phyloP scores from a whole-genome alignment of 2,113 vertebrate species.

The Globicephala melas region DNA sequence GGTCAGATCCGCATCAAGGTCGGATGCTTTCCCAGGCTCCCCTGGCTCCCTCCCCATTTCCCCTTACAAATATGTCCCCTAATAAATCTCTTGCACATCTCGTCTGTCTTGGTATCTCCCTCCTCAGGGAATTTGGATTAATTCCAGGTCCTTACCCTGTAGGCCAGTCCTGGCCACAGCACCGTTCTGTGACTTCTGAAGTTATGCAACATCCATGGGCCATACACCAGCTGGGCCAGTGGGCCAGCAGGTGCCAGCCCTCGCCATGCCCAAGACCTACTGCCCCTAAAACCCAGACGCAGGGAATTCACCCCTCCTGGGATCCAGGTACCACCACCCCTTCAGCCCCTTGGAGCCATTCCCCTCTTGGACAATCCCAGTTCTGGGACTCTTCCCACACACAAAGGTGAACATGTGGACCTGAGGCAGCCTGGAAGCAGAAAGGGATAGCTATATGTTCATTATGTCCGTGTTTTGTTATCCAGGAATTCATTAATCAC shows the following conservation, averaged over 20 bases:
- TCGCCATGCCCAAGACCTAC: rapidly evolving
- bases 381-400: not conserved
- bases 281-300: not conserved
- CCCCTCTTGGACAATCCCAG: not conserved
- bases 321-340: not conserved
- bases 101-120: not conserved
- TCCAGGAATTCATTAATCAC: not conserved
- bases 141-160: not conserved
- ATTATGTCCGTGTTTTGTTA: not conserved
- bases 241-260: no score
- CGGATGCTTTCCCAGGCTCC: not conserved
- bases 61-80: not conserved
- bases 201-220: not conserved
- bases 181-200: not conserved
- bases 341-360: not conserved
- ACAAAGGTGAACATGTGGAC: not conserved
- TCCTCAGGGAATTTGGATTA: not conserved
- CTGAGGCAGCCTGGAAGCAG: not conserved
- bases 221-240: not conserved
- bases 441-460: not conserved
- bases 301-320: not conserved
- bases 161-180: not conserved
- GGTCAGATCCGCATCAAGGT: not conserved
- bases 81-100: not conserved
- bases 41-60: not conserved